A percentile compares a stretch with the other conserved stretches of the same genome.
Conservation (phyloP, 2,113 vertebrate species). For the Prionailurus bengalensis region DNA sequence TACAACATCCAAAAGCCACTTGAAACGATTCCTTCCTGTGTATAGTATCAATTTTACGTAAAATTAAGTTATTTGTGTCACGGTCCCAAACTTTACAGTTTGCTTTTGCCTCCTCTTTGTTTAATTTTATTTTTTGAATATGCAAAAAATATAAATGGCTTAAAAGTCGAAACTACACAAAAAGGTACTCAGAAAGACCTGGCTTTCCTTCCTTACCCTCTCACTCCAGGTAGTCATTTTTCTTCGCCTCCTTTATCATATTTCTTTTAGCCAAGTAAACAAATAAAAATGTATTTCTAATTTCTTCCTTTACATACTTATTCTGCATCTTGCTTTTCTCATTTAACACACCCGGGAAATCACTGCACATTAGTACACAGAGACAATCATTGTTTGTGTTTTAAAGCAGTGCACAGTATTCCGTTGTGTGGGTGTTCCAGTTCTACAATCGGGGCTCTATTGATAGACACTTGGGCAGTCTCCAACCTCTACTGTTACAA, state of each 20-base stretch:
- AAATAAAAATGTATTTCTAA: not conserved
- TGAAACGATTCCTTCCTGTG: not conserved
- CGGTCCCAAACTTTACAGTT: not conserved
- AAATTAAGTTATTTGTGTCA: constrained; percentile 9
- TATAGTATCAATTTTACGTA: not conserved
- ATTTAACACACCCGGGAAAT: not conserved
- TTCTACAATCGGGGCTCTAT: not conserved
- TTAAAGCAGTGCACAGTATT: not conserved
- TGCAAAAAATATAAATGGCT: not conserved
- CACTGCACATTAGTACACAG: not conserved
- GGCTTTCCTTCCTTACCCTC: not conserved
- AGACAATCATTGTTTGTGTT: not conserved
- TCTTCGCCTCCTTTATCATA: not conserved
- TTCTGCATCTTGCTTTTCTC: not conserved
- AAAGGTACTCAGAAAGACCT: not conserved
- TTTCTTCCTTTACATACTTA: not conserved
- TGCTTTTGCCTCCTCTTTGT: not conserved
- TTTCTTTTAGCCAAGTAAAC: not conserved
- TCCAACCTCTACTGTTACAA: not conserved
- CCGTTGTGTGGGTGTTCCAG: constrained; percentile 15
- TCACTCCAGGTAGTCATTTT: not conserved
- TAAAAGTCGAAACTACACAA: constrained; percentile 1
- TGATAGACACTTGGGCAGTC: constrained; percentile 2
- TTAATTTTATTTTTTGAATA: not conserved
- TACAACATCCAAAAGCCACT: not conserved